Conservation (phyloP, 2,797 vertebrate species). For the Sebastes elongatus region DNA sequence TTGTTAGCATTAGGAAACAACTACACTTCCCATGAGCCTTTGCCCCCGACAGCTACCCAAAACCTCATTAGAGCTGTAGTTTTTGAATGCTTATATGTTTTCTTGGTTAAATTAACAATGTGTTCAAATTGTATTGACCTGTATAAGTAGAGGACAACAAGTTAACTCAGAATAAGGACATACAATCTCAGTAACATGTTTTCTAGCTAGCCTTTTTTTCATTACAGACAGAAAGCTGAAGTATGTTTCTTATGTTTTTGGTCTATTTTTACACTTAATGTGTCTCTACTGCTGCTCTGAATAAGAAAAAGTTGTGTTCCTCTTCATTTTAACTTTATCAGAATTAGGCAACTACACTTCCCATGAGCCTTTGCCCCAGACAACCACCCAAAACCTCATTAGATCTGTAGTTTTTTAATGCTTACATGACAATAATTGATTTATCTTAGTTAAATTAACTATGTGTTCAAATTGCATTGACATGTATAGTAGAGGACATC, state of each 20-base stretch:
- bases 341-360: background rate
- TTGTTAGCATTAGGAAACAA: too few species aligned
- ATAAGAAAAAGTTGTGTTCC: background rate
- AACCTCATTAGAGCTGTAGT: background rate
- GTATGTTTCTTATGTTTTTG: background rate
- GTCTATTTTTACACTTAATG: background rate
- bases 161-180: too few species aligned
- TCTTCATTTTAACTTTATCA: background rate
- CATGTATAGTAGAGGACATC: fast-evolving
- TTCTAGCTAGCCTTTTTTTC: too few species aligned
- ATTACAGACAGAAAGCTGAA: background rate
- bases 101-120: background rate
- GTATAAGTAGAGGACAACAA: fast-evolving
- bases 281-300: background rate
- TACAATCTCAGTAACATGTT: too few species aligned
- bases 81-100: background rate
- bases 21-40: too few species aligned
- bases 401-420: background rate
- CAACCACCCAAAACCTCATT: fast-evolving
- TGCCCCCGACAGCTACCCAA: too few species aligned
- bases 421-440: too few species aligned
- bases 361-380: background rate
- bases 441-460: background rate
- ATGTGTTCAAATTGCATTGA: background rate
- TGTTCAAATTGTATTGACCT: background rate